phyloP scores from a whole-genome alignment of 2,888 invertebrate genomes.

The Cremastobaeus sp. region DNA sequence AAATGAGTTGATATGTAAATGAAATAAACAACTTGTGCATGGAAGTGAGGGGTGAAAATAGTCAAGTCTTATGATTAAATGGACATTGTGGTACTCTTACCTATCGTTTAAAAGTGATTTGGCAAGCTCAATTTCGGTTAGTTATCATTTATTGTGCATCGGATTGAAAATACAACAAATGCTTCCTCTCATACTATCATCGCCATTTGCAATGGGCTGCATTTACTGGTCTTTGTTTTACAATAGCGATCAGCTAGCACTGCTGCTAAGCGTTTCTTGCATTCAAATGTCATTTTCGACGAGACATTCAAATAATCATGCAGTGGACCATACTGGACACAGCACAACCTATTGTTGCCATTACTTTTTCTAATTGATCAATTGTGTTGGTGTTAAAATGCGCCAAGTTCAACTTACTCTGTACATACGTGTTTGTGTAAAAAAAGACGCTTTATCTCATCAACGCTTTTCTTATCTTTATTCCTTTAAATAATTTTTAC shows the following conservation, averaged over 20 bases:
- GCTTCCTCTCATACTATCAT: slow-evolving; percentile 6
- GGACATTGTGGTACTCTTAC: slow-evolving; percentile 2
- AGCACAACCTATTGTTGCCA: not conserved
- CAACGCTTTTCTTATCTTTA: slow-evolving; percentile 21
- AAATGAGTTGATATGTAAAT: not conserved
- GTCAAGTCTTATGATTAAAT: not conserved
- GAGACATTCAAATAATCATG: not conserved
- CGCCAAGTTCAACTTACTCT: not conserved
- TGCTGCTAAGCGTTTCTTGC: slow-evolving; percentile 1
- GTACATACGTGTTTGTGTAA: not conserved
- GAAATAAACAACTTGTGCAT: not conserved
- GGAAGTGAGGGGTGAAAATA: too few species aligned
- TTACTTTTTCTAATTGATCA: not conserved
- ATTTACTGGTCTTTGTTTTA: slow-evolving; percentile 7
- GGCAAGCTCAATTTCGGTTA: not conserved
- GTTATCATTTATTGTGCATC: slow-evolving; percentile 5
- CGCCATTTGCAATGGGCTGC: slow-evolving; percentile 23
- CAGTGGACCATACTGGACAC: slow-evolving; percentile 15
- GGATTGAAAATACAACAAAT: slow-evolving; percentile 11
- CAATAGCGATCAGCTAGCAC: not conserved
- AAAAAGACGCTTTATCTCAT: slow-evolving; percentile 8
- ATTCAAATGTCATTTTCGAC: slow-evolving; percentile 13
- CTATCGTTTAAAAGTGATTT: slow-evolving; percentile 1
- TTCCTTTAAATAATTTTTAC: slow-evolving; percentile 20
- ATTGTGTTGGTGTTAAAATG: not conserved